phyloP scores from a whole-genome alignment of 2,113 vertebrate genomes.

The Tonatia bakeri region DNA sequence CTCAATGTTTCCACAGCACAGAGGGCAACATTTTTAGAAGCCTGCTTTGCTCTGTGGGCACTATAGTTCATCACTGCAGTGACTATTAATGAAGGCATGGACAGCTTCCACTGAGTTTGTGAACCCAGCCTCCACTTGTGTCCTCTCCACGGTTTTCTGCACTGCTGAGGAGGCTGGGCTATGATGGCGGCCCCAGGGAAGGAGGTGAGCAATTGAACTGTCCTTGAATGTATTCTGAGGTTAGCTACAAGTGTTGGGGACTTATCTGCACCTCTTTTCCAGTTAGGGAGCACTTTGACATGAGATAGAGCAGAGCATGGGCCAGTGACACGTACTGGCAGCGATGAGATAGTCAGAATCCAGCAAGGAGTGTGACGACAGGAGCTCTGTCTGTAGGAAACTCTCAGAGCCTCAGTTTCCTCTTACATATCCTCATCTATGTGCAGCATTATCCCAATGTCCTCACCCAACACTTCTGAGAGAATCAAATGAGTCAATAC shows the following conservation, averaged over 20 bases:
- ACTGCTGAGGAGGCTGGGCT: neutral
- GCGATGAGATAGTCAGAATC: neutral
- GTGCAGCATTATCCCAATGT: neutral
- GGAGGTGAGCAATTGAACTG: neutral
- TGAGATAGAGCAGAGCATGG: neutral
- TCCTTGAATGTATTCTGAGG: neutral
- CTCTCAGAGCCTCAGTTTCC: neutral
- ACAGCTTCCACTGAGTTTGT: neutral
- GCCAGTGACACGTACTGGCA: accelerated
- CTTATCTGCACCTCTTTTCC: neutral
- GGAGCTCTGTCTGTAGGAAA: neutral
- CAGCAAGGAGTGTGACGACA: neutral
- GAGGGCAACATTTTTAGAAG: neutral
- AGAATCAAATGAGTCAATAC: neutral
- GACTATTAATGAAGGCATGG: neutral
- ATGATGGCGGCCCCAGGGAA: neutral
- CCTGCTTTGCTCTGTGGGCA: neutral
- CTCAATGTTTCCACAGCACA: neutral
- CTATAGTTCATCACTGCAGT: accelerated
- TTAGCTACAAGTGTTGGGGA: neutral
- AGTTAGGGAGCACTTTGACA: neutral
- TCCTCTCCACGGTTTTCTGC: neutral
- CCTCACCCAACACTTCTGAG: neutral
- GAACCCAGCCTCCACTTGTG: neutral
- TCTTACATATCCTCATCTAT: neutral